phyloP scores from a whole-genome alignment of 2,797 vertebrate genomes.

The Anguilla megastoma region DNA sequence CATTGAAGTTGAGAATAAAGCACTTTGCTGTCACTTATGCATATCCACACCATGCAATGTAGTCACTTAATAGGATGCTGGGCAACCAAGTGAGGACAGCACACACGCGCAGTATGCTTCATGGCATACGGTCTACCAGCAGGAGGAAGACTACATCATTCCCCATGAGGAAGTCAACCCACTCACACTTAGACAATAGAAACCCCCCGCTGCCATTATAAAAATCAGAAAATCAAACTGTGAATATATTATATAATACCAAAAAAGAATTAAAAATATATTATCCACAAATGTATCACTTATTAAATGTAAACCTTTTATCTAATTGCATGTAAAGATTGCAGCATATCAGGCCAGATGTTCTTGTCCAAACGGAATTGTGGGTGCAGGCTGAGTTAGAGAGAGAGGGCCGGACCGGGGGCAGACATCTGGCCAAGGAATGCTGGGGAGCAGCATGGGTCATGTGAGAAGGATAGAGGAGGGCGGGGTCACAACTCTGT shows the following conservation, averaged over 20 bases:
- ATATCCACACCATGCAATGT: background rate
- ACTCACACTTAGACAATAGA: background rate
- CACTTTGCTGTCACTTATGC: too few relatives aligned
- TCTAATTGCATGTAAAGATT: too few relatives aligned
- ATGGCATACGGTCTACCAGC: background rate
- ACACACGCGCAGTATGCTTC: background rate
- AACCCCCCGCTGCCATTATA: too few relatives aligned
- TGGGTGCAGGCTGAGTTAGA: background rate
- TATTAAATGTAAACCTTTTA: too few relatives aligned
- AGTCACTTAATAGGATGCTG: background rate
- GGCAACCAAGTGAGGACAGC: background rate
- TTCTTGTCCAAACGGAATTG: background rate
- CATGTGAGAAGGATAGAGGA: background rate
- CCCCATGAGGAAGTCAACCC: background rate
- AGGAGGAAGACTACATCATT: background rate
- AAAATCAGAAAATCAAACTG: too few relatives aligned
- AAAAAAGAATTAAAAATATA: background rate
- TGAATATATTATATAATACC: background rate
- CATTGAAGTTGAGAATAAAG: too few relatives aligned
- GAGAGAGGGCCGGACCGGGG: background rate
- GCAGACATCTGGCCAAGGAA: background rate
- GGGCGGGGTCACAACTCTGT: background rate
- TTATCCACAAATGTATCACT: background rate
- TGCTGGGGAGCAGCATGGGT: background rate
- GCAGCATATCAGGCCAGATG: background rate